Evolutionary conservation across 2,888 invertebrate genomes (phyloP), one percentile per base, ranked within the genome.

Genomic region (Conus canariensis): DNA sequence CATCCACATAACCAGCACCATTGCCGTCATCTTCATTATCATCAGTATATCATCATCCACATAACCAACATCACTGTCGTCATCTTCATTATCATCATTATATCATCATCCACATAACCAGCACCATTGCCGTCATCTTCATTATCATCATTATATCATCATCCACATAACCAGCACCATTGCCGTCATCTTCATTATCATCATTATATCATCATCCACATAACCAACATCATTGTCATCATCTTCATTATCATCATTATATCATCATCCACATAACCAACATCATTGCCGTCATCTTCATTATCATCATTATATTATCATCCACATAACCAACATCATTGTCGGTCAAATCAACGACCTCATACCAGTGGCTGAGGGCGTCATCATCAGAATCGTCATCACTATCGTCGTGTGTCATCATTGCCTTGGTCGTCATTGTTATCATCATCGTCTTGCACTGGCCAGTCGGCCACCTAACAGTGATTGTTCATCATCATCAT

Each of bases 181-280:
- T 14, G 58, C 59, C 77, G 25, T 70, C 22, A 74, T 74, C 25
- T 12, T 77, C 30, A 83, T 83, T 14, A 58, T 83, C 83, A 83
- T 22, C 83, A 83, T 83, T 58, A 83, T 83, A 22, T 58, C 59
- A 59, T 56, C 58, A 58, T 82, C 30, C 9, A 30, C 25, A 19
- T 82, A 0, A 30, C n/a, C 25, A 82, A 10, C 25, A 58, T 22
- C 22, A 58, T 58, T 14, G 58, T 83, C 77, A 77, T 70, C 22
- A 74, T 74, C 25, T 12, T 77, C 30, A 83, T 83, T 14, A 58
- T 83, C 83, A 83, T 22, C 83, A 83, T 83, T 58, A 83, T 83
- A 22, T 58, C 59, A 59, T 56, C 58, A 58, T 82, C 30, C 9
- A 30, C 25, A 19, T 82, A 0, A 30, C 19, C 70, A 70, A 22